Evolutionary conservation across 1,140 invertebrate genomes (phyloP), one percentile per base, ranked within the genome.

Genomic region (Drosophila subpulchrella): DNA sequence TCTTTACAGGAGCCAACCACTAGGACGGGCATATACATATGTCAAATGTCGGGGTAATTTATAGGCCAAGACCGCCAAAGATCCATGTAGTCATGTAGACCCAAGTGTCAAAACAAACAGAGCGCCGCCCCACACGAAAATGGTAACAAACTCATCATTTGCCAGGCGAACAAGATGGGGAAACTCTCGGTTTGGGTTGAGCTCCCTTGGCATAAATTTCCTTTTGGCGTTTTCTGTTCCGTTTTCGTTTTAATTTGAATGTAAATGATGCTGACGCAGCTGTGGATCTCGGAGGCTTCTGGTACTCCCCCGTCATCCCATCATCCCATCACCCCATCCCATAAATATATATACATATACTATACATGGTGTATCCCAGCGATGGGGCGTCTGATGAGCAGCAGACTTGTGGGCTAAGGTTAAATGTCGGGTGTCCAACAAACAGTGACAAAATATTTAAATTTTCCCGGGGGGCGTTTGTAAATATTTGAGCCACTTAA

Each of bases 371-470:
- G 30, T 17, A 10, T 6, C 15, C 15, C 15, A 3, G 3, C 30
- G 27, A 34, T n/a, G 57, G 54, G 67, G 30, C 20, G 56, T 34
- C 70, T 71, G 66, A 55, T 15, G 67, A 81, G 63, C 56, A 75
- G 34, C 73, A 75, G 60, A 39, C 48, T 66, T 47, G 54, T 47
- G 60, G 61, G 54, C 73, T 77, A 77, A 77, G 83, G 83, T 88
- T 89, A 88, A 88, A 77, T 88, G 83, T 88, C 84, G 86, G 48
- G 62, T 60, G 84, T 78, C 74, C 75, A 76, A 86, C 83, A 83
- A 88, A 76, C 75, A 86, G 83, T 88, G 83, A 88, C 83, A 88
- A 89, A 88, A 88, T 88, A 88, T 88, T 89, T 88, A 83, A 86
- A 83, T 88, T 89, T 66, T 46, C 54, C 51, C 6, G 34, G 41